Percentiles rank a stretch among this genome's conserved stretches.
These are phyloP conservation scores for Onychomys arenicola DNA, from an alignment of 2,797 vertebrate species.

Conservation along the genomic window DNA sequence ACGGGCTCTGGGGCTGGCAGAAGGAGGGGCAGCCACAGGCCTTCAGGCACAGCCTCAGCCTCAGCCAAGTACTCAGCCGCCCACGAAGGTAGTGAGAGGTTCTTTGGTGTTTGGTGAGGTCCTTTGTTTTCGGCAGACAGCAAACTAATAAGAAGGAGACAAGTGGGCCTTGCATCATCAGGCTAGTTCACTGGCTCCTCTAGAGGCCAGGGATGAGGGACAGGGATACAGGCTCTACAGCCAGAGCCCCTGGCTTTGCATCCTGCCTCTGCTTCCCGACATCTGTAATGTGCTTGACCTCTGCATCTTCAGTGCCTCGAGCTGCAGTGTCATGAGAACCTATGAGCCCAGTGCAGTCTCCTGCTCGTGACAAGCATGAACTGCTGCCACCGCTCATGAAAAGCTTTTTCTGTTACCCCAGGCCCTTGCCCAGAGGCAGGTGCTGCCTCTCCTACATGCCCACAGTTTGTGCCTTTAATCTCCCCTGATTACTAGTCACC, in stretches of 20 bases:
- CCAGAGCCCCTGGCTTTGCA: background rate
- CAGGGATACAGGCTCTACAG: rapidly evolving
- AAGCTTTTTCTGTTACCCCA: background rate
- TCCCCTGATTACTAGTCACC: rapidly evolving
- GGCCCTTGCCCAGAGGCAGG: background rate
- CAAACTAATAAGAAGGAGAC: background rate
- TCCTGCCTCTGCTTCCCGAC: background rate
- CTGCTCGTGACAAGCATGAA: rapidly evolving
- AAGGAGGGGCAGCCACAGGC: background rate
- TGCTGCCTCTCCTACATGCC: too few relatives aligned
- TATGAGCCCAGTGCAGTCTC: rapidly evolving
- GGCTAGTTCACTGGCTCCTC: background rate
- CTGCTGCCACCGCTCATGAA: background rate
- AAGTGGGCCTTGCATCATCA: background rate
- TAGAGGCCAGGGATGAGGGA: rapidly evolving
- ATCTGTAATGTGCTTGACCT: too few relatives aligned
- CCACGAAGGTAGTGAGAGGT: rapidly evolving
- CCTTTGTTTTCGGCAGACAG: background rate
- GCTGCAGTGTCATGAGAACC: background rate
- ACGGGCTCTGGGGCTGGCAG: rapidly evolving
- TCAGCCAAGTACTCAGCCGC: background rate
- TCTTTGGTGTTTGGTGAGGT: rapidly evolving
- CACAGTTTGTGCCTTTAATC: background rate
- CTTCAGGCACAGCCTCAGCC: too few relatives aligned
- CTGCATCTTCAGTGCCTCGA: rapidly evolving